These are phyloP conservation scores for Enteromius unitaeniatus DNA, from an alignment of 2,797 vertebrate genomes.

Conservation along the genomic window DNA sequence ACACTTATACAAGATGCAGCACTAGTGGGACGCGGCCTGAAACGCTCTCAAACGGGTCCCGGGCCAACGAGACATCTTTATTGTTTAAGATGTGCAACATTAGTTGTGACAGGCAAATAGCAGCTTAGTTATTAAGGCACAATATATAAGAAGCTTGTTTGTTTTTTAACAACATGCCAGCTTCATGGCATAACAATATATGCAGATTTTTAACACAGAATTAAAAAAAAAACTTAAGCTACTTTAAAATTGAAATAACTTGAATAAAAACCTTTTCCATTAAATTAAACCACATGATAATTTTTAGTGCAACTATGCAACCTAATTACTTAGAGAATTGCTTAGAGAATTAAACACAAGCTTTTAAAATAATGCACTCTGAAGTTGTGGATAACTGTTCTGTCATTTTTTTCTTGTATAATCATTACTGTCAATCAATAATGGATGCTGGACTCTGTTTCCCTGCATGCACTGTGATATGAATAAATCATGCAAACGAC, in stretches of 20 bases:
- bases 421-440: neutral
- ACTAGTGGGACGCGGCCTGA: neutral
- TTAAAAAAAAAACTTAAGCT: too few species aligned
- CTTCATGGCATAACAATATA: too few species aligned
- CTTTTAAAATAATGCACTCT: neutral
- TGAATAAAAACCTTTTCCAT: neutral
- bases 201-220: too few species aligned
- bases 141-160: neutral
- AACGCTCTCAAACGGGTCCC: too few species aligned
- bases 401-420: neutral
- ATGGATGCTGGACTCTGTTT: neutral
- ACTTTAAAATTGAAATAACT: too few species aligned
- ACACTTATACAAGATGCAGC: neutral
- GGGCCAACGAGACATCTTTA: too few species aligned
- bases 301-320: too few species aligned
- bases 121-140: neutral
- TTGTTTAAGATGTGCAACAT: too few species aligned
- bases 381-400: neutral
- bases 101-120: too few species aligned
- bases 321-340: neutral
- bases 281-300: neutral
- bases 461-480: neutral
- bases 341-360: neutral
- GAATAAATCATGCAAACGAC: constrained; percentile 14
- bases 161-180: neutral